Evolutionary conservation across 2,113 vertebrate species (phyloP).

Genomic region (Sebastes fasciatus): DNA sequence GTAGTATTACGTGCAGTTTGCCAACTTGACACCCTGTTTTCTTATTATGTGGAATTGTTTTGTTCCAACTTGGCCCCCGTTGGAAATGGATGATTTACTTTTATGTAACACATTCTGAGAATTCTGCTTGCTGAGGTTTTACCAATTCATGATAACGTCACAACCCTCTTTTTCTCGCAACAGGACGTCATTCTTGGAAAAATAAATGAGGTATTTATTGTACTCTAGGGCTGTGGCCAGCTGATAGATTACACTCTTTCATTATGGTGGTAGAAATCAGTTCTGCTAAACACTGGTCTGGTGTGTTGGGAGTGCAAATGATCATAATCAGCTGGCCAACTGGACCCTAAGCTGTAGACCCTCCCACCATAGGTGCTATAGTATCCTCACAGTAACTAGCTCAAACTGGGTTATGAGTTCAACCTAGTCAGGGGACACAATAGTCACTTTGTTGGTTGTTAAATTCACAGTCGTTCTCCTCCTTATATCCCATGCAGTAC

Average conservation of each 20-base stretch:
- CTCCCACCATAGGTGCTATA: conserved; percentile 13
- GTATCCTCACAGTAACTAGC: conserved; percentile 10
- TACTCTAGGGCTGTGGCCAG: conserved; percentile 49
- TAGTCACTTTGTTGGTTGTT: neutral
- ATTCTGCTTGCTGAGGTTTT: conserved; percentile 38
- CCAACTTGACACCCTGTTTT: neutral
- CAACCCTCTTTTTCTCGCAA: conserved; percentile 73
- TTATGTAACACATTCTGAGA: conserved; percentile 12
- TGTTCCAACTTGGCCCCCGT: conserved; percentile 1
- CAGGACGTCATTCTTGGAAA: conserved; percentile 86
- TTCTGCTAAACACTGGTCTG: conserved; percentile 33
- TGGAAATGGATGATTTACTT: neutral
- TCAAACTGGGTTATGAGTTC: conserved; percentile 2
- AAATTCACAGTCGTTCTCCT: neutral
- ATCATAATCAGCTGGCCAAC: conserved; percentile 21
- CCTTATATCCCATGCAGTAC: neutral
- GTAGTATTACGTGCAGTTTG: neutral
- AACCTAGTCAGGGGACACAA: conserved; percentile 9
- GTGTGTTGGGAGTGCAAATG: neutral
- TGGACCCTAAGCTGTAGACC: conserved; percentile 32
- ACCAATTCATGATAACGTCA: conserved; percentile 41
- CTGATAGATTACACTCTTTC: conserved; percentile 63
- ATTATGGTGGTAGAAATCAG: conserved; percentile 64
- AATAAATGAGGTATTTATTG: conserved; percentile 87
- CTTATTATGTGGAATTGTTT: conserved; percentile 1